Evolutionary conservation across 2,797 vertebrate genomes (phyloP).

Genomic region (Sebastes diaconus): DNA sequence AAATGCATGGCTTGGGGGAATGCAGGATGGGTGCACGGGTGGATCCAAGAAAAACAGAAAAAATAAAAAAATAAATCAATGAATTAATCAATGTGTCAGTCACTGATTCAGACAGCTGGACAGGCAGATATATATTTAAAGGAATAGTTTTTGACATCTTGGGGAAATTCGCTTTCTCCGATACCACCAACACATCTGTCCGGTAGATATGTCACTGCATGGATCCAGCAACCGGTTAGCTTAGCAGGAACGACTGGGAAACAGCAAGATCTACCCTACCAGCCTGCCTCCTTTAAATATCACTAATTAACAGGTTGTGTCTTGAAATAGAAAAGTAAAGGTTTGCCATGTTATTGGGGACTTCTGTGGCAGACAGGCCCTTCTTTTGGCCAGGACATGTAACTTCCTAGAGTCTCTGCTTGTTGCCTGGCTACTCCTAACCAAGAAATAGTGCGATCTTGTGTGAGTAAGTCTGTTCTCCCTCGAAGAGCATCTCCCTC

Average conservation of each 20-base stretch:
- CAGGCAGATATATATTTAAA: not conserved
- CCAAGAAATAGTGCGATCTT: not conserved
- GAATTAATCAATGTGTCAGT: constrained; percentile 9
- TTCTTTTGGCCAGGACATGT: not conserved
- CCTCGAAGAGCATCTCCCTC: not conserved
- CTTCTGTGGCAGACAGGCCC: not conserved
- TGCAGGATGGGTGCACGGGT: constrained; percentile 8
- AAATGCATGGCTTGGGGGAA: constrained; percentile 39
- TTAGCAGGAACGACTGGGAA: not conserved
- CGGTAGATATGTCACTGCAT: not conserved
- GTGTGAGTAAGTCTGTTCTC: not conserved
- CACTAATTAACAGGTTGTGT: not conserved
- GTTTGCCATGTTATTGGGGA: not conserved
- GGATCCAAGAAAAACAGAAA: not conserved
- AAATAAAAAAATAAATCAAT: not conserved
- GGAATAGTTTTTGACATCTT: not conserved
- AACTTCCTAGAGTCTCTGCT: not conserved
- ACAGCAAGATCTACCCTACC: not conserved
- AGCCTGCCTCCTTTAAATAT: not conserved
- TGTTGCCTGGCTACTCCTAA: not conserved
- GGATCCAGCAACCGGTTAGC: not conserved
- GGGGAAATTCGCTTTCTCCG: not conserved
- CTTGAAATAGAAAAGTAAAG: not conserved
- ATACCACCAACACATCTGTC: not conserved
- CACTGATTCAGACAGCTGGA: constrained; percentile 8